A percentile compares a stretch with the other conserved stretches of the same genome.
phyloP scores from a whole-genome alignment of 2,888 invertebrate species.

The Onchidella celtica region DNA sequence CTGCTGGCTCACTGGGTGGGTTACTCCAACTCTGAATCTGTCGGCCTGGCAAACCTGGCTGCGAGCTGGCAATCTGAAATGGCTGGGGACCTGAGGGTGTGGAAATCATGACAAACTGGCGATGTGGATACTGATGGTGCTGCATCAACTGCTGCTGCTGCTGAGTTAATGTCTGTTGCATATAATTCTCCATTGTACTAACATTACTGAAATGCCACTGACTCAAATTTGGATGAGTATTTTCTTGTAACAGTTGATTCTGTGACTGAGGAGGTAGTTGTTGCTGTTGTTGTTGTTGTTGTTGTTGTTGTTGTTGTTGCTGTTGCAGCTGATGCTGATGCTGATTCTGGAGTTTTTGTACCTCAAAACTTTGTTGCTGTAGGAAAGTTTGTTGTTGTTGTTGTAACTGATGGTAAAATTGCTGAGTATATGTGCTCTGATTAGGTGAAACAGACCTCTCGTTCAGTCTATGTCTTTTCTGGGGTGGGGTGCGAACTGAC shows the following conservation, averaged over 20 bases:
- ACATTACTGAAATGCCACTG: not conserved
- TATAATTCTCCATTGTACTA: not conserved
- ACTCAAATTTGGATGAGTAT: not conserved
- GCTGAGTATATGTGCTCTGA: not conserved
- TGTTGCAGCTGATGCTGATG: constrained; percentile 1
- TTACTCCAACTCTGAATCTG: not conserved
- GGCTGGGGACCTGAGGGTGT: not conserved
- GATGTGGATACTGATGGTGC: not conserved
- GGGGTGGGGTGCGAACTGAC: not conserved
- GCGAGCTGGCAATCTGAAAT: not conserved
- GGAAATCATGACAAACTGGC: not conserved
- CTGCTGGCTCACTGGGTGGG: not conserved
- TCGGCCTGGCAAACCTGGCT: not conserved
- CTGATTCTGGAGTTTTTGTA: no score
- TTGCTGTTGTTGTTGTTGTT: not conserved
- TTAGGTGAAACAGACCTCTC: not conserved
- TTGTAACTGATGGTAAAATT: not conserved
- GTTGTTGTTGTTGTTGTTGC: not conserved
- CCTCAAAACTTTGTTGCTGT: constrained; percentile 5
- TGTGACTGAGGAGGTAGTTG: not conserved
- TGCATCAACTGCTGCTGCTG: not conserved
- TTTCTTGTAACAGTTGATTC: not conserved
- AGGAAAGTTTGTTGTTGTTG: not conserved
- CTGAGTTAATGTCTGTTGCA: not conserved
- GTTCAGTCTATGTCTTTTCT: constrained; percentile 10